Percentiles rank a stretch among this genome's conserved stretches.
phyloP scores from a whole-genome alignment of 1,140 invertebrate genomes.

The Mya arenaria region DNA sequence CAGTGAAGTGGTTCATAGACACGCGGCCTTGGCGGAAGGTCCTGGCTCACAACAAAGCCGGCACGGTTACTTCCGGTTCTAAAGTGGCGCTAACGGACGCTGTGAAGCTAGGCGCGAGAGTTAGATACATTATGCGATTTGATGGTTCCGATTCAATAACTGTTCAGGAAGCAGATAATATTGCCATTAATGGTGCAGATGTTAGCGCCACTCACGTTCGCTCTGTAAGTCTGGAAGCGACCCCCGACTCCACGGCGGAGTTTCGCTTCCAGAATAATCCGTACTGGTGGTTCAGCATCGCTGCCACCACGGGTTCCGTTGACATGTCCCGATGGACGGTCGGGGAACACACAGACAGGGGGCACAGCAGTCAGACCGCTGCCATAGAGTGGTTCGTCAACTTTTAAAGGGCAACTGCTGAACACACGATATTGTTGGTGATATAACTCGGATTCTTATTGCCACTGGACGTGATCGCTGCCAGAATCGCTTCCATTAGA shows the following conservation, averaged over 20 bases:
- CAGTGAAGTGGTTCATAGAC: not conserved
- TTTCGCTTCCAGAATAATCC: not conserved
- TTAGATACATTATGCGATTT: not conserved
- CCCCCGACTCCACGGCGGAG: not conserved
- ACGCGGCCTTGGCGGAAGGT: not conserved
- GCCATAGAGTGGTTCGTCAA: slow-evolving; percentile 3
- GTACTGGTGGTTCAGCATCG: not conserved
- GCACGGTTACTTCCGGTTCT: not conserved
- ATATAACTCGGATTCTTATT: too few species aligned
- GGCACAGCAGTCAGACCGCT: not conserved
- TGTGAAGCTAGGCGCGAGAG: not conserved
- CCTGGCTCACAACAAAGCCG: not conserved
- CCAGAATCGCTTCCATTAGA: too few species aligned
- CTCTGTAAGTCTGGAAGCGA: not conserved
- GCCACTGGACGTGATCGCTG: too few species aligned
- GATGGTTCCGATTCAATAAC: not conserved
- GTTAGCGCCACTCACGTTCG: not conserved
- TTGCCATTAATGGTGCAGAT: not conserved
- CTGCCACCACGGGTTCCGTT: not conserved
- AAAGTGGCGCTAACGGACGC: not conserved
- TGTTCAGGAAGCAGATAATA: not conserved
- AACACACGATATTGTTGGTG: too few species aligned
- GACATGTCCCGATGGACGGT: slow-evolving; percentile 20
- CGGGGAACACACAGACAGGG: not conserved
- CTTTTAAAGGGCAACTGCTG: too few species aligned